Conservation (phyloP, 2,888 invertebrate species). For the Drosophila imparisetae region DNA sequence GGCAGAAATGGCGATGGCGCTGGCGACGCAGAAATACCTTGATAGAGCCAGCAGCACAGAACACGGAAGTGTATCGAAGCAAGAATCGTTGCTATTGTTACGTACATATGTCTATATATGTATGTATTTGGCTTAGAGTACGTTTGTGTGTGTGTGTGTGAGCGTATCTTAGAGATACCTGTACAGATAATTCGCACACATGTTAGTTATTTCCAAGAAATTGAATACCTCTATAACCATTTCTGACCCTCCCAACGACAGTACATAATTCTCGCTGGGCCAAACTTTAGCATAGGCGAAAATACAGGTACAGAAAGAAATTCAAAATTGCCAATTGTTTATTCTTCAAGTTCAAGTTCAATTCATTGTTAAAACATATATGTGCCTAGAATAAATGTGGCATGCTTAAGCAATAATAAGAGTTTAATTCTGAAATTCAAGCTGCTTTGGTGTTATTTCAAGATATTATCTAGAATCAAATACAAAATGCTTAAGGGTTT, state of each 20-base stretch:
- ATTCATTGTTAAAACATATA: neutral
- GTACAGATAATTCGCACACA: slow-evolving; percentile 33
- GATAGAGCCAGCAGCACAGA: slow-evolving; percentile 36
- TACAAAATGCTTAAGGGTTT: neutral
- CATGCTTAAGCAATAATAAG: neutral
- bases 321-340: neutral
- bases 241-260: too few relatives aligned
- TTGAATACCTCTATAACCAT: slow-evolving; percentile 14
- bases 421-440: neutral
- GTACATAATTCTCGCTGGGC: too few relatives aligned
- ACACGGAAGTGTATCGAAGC: slow-evolving; percentile 52
- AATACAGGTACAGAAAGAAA: neutral
- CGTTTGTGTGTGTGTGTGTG: neutral
- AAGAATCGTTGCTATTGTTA: slow-evolving; percentile 33
- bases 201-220: slow-evolving; percentile 29
- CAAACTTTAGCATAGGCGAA: neutral
- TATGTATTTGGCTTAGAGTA: neutral
- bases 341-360: neutral
- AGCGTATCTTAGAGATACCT: slow-evolving; percentile 44
- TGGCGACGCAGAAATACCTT: slow-evolving; percentile 50
- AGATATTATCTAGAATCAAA: neutral
- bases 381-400: neutral
- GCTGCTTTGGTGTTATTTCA: neutral
- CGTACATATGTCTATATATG: neutral
- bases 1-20: slow-evolving; percentile 28